phyloP scores from a whole-genome alignment of 2,888 invertebrate genomes.

The Xestia rhomboidea region DNA sequence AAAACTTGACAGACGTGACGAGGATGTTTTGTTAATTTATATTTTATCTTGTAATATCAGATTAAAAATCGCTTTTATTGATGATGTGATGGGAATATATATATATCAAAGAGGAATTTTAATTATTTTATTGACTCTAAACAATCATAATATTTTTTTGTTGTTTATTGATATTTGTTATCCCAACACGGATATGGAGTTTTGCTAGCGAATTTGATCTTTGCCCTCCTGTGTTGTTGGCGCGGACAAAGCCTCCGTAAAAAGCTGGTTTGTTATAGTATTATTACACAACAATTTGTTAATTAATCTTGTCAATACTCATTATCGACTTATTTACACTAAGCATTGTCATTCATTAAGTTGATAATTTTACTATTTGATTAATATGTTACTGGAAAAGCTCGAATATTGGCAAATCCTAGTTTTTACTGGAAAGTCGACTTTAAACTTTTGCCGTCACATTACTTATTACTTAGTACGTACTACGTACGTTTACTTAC shows the following conservation, averaged over 20 bases:
- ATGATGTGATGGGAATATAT: not conserved
- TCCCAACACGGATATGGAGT: not conserved
- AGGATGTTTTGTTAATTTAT: not conserved
- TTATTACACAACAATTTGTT: slow-evolving; percentile 7
- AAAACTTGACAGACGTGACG: not conserved
- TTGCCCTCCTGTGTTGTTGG: not conserved
- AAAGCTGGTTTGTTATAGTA: not conserved
- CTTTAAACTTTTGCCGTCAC: not conserved
- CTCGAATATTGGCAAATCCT: not conserved
- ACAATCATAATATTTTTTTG: not conserved
- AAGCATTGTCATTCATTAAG: slow-evolving; percentile 5
- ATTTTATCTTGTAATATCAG: not conserved
- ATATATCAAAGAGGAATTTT: not conserved
- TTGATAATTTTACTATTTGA: not conserved
- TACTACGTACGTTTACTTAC: too few relatives aligned
- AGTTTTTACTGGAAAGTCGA: not conserved
- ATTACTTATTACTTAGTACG: not conserved
- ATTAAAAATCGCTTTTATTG: not conserved
- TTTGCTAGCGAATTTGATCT: not conserved
- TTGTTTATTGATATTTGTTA: not conserved
- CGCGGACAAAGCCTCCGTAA: not conserved
- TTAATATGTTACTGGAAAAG: not conserved
- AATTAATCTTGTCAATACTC: slow-evolving; percentile 21
- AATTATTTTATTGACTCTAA: not conserved
- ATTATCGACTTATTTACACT: slow-evolving; percentile 1